Evolutionary conservation across 2,888 invertebrate genomes (phyloP).

Genomic region (Tenthredo notha): DNA sequence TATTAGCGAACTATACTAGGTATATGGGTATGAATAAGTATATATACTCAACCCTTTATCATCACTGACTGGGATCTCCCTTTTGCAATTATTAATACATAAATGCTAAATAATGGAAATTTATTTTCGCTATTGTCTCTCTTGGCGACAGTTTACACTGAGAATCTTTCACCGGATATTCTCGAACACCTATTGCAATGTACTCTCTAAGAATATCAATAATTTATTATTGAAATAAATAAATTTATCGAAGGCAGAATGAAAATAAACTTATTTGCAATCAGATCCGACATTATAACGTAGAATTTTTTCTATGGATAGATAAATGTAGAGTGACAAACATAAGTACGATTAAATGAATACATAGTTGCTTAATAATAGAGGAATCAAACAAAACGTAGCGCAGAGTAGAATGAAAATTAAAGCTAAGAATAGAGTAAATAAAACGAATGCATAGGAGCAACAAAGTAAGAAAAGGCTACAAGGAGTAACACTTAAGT

Average conservation of each 20-base stretch:
- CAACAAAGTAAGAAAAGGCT: too few species aligned
- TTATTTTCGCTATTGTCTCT: conserved; percentile 68
- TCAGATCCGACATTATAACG: neutral
- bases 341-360: too few species aligned
- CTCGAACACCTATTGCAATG: neutral
- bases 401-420: too few species aligned
- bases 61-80: neutral
- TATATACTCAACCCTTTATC: neutral
- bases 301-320: too few species aligned
- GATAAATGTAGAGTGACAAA: neutral
- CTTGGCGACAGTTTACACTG: neutral
- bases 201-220: neutral
- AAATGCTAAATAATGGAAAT: conserved; percentile 77
- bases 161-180: neutral
- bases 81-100: conserved; percentile 74
- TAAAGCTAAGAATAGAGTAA: too few species aligned
- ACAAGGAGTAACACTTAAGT: too few species aligned
- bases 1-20: neutral
- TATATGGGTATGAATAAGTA: neutral
- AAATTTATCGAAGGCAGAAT: neutral
- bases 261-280: neutral
- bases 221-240: neutral
- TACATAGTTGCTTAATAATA: too few species aligned
- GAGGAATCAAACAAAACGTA: too few species aligned
- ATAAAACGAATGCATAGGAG: too few species aligned